A percentile compares a stretch with the other conserved stretches of the same genome.
These are phyloP conservation scores for Australoheros facetus DNA, from an alignment of 2,797 vertebrate species.

Conservation along the genomic window DNA sequence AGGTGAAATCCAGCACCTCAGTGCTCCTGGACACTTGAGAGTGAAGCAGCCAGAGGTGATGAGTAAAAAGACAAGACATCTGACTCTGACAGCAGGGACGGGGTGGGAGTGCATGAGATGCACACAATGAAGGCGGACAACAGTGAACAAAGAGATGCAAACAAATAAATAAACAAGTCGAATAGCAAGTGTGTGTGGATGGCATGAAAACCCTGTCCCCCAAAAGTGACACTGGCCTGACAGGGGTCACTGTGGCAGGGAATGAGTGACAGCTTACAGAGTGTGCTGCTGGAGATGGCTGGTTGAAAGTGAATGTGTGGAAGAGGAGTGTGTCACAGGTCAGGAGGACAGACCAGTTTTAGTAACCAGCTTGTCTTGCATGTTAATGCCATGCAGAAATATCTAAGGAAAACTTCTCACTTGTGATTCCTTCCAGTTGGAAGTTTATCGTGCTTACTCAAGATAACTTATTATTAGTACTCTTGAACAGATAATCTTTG, in stretches of 20 bases:
- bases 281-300: conserved; percentile 19
- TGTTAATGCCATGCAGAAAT: conserved; percentile 26
- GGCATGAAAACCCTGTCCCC: conserved; percentile 26
- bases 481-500: neutral
- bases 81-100: conserved; percentile 28
- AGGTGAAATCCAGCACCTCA: conserved; percentile 35
- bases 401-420: neutral
- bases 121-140: conserved; percentile 51
- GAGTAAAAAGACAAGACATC: conserved; percentile 22
- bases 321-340: conserved; percentile 32
- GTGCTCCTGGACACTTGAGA: conserved; percentile 16
- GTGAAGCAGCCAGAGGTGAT: conserved; percentile 33
- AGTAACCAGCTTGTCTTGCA: conserved; percentile 29
- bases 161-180: conserved; percentile 67
- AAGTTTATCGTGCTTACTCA: neutral
- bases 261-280: conserved; percentile 70
- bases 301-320: conserved; percentile 14
- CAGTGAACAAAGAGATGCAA: conserved; percentile 32
- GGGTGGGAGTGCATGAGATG: conserved; percentile 19
- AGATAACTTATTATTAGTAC: neutral
- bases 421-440: neutral
- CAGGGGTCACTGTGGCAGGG: conserved; percentile 67
- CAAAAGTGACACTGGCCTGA: conserved; percentile 67
- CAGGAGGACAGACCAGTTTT: conserved; percentile 30
- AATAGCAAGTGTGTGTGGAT: conserved; percentile 41